A percentile compares a stretch with the other conserved stretches of the same genome.
phyloP scores from a whole-genome alignment of 1,140 invertebrate genomes.

The Pseudomyrmex concolor region DNA sequence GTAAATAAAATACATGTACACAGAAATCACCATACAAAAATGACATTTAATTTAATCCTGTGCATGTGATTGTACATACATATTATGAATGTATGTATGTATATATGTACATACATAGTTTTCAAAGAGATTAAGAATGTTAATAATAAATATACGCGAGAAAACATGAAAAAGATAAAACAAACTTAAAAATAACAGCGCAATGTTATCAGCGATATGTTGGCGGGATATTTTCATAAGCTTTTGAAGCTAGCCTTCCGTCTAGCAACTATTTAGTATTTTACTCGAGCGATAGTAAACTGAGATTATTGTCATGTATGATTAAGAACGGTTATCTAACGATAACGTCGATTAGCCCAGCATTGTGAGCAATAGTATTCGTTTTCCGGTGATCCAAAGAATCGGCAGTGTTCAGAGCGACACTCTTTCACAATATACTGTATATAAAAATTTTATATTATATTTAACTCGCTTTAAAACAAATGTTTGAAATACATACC shows the following conservation, averaged over 20 bases:
- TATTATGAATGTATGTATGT: too few relatives aligned
- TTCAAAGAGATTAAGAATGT: constrained; percentile 13
- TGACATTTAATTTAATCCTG: constrained; percentile 56
- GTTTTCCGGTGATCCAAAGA: constrained; percentile 82
- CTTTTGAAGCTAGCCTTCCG: constrained; percentile 56
- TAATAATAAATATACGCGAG: constrained; percentile 15
- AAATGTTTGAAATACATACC: constrained; percentile 64
- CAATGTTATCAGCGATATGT: constrained; percentile 27
- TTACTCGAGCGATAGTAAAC: constrained; percentile 67
- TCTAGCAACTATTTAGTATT: constrained; percentile 64
- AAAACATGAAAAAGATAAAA: constrained; percentile 14
- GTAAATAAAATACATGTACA: not conserved
- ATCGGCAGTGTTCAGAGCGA: constrained; percentile 81
- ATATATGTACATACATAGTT: constrained; percentile 33
- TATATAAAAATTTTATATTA: not conserved
- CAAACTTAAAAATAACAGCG: constrained; percentile 22
- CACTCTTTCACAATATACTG: constrained; percentile 76
- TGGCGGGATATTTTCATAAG: constrained; percentile 46
- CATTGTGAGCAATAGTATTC: constrained; percentile 83
- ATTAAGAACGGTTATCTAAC: constrained; percentile 72
- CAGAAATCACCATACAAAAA: not conserved
- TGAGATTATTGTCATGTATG: constrained; percentile 81
- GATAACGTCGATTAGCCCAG: constrained; percentile 80
- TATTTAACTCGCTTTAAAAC: too few relatives aligned
- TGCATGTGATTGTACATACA: constrained; percentile 52